These are phyloP conservation scores for Himalopsyche anomala DNA, from an alignment of 2,888 invertebrate species.

Conservation along the genomic window DNA sequence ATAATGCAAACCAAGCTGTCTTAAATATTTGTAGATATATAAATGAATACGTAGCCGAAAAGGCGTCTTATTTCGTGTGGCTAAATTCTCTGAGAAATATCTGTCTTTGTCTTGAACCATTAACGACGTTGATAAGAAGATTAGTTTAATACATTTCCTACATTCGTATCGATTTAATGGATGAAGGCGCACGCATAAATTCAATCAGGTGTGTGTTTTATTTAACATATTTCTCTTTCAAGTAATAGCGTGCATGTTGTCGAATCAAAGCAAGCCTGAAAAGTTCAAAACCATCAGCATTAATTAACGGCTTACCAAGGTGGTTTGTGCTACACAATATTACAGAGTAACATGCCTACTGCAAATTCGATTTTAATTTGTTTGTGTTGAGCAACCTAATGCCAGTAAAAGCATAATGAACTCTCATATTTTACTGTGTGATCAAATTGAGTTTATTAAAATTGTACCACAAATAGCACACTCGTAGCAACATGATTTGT, in stretches of 20 bases:
- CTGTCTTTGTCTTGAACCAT: too few species aligned
- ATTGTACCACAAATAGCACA: too few species aligned
- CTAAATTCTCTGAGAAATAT: too few species aligned
- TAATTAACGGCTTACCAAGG: constrained; percentile 5
- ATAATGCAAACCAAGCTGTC: too few species aligned
- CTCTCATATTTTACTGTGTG: too few species aligned
- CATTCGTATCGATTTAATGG: not conserved
- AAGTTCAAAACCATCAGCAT: constrained; percentile 22
- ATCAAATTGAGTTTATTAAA: too few species aligned
- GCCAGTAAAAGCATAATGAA: not conserved
- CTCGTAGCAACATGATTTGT: too few species aligned
- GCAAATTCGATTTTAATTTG: constrained; percentile 33
- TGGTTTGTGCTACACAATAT: not conserved
- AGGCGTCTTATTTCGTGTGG: too few species aligned
- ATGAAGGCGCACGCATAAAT: constrained; percentile 3
- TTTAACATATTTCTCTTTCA: constrained; percentile 38
- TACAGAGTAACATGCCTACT: constrained; percentile 9
- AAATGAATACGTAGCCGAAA: too few species aligned
- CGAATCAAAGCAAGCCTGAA: not conserved
- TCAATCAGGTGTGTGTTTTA: constrained; percentile 33
- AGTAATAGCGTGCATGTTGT: constrained; percentile 14
- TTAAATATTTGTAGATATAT: too few species aligned
- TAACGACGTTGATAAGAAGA: not conserved
- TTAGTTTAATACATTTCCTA: not conserved
- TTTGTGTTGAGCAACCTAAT: constrained; percentile 1